phyloP scores from a whole-genome alignment of 1,140 invertebrate genomes.

The Stegodyphus mimosarum region DNA sequence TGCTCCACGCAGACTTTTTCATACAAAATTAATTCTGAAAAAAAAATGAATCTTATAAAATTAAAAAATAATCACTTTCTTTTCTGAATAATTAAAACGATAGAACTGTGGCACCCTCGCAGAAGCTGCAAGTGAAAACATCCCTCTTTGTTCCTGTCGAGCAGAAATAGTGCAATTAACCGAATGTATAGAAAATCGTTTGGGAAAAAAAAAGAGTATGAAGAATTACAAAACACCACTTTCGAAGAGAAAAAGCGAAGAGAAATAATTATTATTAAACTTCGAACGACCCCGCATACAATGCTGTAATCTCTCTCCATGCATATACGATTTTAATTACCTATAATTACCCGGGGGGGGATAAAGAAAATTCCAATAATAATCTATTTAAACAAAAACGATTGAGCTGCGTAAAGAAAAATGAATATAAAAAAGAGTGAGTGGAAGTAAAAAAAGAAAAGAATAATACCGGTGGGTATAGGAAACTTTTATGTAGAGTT shows the following conservation, averaged over 20 bases:
- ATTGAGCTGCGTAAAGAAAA: conserved; percentile 7
- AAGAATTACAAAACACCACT: conserved; percentile 31
- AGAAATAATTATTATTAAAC: conserved; percentile 56
- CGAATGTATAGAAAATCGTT: conserved; percentile 54
- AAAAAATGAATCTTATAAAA: not conserved
- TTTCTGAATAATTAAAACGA: conserved; percentile 34
- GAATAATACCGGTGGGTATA: conserved; percentile 31
- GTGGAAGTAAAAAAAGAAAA: conserved; percentile 17
- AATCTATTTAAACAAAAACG: conserved; percentile 53
- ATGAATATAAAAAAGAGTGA: conserved; percentile 39
- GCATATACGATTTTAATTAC: conserved; percentile 56
- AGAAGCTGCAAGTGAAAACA: not conserved
- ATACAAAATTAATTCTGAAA: too few relatives aligned
- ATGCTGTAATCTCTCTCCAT: conserved; percentile 39
- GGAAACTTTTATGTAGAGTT: conserved; percentile 17
- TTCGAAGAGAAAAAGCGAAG: conserved; percentile 7
- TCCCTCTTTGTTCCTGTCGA: conserved; percentile 19
- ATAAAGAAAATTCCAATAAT: conserved; percentile 52
- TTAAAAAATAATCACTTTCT: conserved; percentile 19
- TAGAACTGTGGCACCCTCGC: not conserved
- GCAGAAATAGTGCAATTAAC: conserved; percentile 49
- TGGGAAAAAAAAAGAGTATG: conserved; percentile 35
- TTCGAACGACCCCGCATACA: conserved; percentile 15
- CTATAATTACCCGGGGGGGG: conserved; percentile 45
- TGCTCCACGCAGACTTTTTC: too few relatives aligned